Evolutionary conservation across 2,797 vertebrate genomes (phyloP).

Genomic region (Tamandua tetradactyla): DNA sequence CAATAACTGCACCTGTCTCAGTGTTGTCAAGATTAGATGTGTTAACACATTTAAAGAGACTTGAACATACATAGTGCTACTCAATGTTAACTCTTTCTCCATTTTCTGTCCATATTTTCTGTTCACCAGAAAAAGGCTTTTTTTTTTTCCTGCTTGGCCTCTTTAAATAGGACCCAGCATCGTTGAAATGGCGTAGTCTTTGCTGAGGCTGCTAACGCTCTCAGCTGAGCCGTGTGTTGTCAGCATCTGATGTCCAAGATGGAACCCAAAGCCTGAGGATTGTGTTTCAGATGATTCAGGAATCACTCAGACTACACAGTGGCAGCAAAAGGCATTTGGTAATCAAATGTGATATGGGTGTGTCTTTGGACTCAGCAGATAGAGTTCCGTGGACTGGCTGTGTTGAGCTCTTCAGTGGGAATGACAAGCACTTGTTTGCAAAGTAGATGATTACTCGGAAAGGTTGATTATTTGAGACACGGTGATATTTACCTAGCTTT

Average conservation of each 20-base stretch:
- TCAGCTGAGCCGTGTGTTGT: background rate
- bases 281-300: background rate
- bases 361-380: background rate
- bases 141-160: background rate
- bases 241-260: background rate
- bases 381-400: background rate
- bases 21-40: background rate
- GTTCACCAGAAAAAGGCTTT: background rate
- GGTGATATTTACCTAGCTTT: slow-evolving; percentile 63
- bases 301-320: background rate
- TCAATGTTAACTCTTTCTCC: slow-evolving; percentile 6
- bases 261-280: background rate
- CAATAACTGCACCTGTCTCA: background rate
- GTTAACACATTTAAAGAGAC: background rate
- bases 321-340: slow-evolving; percentile 7
- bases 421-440: slow-evolving; percentile 20
- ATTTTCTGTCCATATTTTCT: background rate
- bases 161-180: background rate
- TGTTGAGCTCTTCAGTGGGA: background rate
- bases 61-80: slow-evolving; percentile 12
- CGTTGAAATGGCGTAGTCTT: background rate
- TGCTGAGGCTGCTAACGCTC: background rate
- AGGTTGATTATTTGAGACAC: slow-evolving; percentile 37
- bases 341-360: background rate
- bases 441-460: background rate